Percentiles rank a stretch among this genome's conserved stretches.
Evolutionary conservation across 1,140 invertebrate species (phyloP).

Genomic region (Macrosteles quadrilineatus): DNA sequence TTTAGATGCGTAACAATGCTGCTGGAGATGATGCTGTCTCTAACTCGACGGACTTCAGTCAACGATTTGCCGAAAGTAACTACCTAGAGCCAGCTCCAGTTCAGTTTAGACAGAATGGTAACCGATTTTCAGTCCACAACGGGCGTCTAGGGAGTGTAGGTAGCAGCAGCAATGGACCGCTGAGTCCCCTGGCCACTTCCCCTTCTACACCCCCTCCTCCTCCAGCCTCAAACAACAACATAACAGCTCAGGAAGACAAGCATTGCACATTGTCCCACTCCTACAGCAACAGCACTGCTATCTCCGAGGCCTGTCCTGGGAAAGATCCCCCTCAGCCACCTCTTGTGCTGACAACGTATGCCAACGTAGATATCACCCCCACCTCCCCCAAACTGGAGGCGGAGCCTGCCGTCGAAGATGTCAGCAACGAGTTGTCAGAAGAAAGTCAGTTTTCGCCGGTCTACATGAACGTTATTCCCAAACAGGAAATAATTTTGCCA

Average conservation of each 20-base stretch:
- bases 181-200: conserved; percentile 55
- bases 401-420: background rate
- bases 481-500: conserved; percentile 44
- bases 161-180: conserved; percentile 57
- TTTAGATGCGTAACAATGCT: conserved; percentile 52
- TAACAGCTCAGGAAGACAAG: conserved; percentile 42
- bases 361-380: conserved; percentile 40
- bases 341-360: conserved; percentile 6
- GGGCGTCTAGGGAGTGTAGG: conserved; percentile 51
- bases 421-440: background rate
- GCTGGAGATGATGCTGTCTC: conserved; percentile 46
- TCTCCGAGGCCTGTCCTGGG: conserved; percentile 41
- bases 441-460: conserved; percentile 20
- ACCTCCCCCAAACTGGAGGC: background rate
- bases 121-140: conserved; percentile 51
- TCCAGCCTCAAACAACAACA: conserved; percentile 38
- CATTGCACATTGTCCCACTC: conserved; percentile 51
- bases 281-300: conserved; percentile 43
- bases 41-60: conserved; percentile 30
- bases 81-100: conserved; percentile 55
- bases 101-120: conserved; percentile 44
- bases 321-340: conserved; percentile 23
- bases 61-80: conserved; percentile 47
- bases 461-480: conserved; percentile 67
- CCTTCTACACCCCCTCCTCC: conserved; percentile 51